These are phyloP conservation scores for Cydia amplana DNA, from an alignment of 1,140 invertebrate species.

Conservation along the genomic window DNA sequence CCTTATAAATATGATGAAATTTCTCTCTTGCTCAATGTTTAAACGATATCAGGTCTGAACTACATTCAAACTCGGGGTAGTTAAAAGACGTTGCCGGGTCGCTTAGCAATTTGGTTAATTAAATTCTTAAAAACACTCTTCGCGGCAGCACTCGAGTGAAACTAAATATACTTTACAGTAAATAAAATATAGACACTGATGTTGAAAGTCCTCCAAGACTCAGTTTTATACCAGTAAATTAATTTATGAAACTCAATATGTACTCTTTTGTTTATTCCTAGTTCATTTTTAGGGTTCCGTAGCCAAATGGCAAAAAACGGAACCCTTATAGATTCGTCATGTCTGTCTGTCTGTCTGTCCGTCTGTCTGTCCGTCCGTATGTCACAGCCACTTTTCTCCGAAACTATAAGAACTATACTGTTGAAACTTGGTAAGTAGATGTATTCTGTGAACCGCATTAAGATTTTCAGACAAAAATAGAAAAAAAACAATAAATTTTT, in stretches of 20 bases:
- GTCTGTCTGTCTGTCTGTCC: too few relatives aligned
- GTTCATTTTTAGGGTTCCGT: too few relatives aligned
- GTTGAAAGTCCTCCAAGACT: slow-evolving; percentile 4
- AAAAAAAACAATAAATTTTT: too few relatives aligned
- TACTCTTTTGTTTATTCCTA: not conserved
- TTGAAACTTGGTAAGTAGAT: too few relatives aligned
- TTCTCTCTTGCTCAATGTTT: not conserved
- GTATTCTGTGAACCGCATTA: too few relatives aligned
- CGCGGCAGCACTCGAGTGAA: slow-evolving; percentile 39
- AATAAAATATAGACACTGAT: slow-evolving; percentile 27
- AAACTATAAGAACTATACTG: too few relatives aligned
- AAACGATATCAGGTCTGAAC: not conserved
- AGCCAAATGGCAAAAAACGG: too few relatives aligned
- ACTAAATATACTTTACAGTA: slow-evolving; percentile 34
- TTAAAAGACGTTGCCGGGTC: slow-evolving; percentile 20
- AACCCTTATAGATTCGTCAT: too few relatives aligned
- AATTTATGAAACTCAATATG: not conserved
- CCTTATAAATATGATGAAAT: not conserved
- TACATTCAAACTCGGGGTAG: not conserved
- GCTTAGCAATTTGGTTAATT: slow-evolving; percentile 45
- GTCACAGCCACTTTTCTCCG: too few relatives aligned
- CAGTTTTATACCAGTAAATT: not conserved
- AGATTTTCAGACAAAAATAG: too few relatives aligned
- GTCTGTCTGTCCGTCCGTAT: too few relatives aligned
- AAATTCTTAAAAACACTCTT: slow-evolving; percentile 45